phyloP scores from a whole-genome alignment of 2,888 invertebrate species.

The Minunthozetes semirufus region DNA sequence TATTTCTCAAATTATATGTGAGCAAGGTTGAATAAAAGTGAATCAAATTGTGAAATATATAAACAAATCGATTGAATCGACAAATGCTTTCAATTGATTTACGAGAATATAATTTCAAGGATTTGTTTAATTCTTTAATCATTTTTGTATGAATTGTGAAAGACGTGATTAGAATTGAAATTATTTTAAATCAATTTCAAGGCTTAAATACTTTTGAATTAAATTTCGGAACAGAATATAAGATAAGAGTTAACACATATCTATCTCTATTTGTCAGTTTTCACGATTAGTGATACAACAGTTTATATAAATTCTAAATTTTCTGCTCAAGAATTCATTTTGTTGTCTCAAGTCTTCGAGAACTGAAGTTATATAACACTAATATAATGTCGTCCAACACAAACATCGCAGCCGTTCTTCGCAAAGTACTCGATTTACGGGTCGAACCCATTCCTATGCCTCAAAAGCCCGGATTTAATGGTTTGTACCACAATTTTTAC shows the following conservation, averaged over 20 bases:
- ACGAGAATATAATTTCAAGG: too few species aligned
- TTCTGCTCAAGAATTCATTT: neutral
- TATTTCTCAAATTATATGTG: too few species aligned
- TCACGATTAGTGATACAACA: too few species aligned
- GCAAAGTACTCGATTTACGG: constrained; percentile 45
- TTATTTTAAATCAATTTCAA: neutral
- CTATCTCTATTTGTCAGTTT: too few species aligned
- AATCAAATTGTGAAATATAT: too few species aligned
- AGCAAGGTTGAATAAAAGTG: too few species aligned
- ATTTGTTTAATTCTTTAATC: too few species aligned
- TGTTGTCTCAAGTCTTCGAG: neutral
- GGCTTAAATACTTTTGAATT: neutral
- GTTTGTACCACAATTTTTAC: constrained; percentile 19
- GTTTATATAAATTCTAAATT: neutral
- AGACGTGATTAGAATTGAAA: neutral
- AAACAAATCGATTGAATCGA: too few species aligned
- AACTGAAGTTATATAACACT: neutral
- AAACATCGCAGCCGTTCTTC: constrained; percentile 46
- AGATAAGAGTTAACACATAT: too few species aligned
- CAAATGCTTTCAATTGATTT: too few species aligned
- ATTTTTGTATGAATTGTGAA: neutral
- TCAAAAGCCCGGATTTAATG: constrained; percentile 36
- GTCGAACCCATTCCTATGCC: constrained; percentile 40
- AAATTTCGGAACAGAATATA: too few species aligned
- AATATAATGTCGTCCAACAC: neutral